Evolutionary conservation across 1,140 invertebrate genomes (phyloP).

Genomic region (Physella acuta): DNA sequence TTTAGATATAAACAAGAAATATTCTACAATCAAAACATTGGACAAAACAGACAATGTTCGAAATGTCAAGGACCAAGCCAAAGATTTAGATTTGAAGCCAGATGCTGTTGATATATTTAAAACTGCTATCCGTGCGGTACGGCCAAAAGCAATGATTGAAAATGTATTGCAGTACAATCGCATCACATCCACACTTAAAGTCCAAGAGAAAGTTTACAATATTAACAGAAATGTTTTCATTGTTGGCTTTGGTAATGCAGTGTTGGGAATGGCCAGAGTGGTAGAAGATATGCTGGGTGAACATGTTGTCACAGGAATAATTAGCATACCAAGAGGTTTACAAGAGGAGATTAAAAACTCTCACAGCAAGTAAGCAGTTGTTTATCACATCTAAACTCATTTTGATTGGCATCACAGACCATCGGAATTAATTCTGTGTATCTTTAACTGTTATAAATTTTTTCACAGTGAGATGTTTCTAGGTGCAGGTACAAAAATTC

Average conservation of each 20-base stretch:
- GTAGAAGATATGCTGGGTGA: constrained; percentile 70
- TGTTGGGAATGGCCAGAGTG: constrained; percentile 79
- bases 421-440: background rate
- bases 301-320: constrained; percentile 71
- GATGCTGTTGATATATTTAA: constrained; percentile 41
- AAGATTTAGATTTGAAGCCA: constrained; percentile 4
- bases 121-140: constrained; percentile 43
- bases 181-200: constrained; percentile 26
- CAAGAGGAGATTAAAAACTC: background rate
- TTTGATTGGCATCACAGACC: constrained; percentile 6
- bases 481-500: constrained; percentile 50
- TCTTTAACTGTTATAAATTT: too few species aligned
- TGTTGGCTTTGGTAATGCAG: constrained; percentile 92
- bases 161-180: constrained; percentile 35
- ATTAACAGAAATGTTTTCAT: constrained; percentile 63
- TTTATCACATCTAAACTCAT: too few species aligned
- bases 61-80: too few species aligned
- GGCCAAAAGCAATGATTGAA: constrained; percentile 48
- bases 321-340: constrained; percentile 75
- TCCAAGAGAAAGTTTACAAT: constrained; percentile 38
- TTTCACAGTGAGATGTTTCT: constrained; percentile 41
- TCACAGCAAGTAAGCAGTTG: background rate
- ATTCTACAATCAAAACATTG: too few species aligned
- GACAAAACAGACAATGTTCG: too few species aligned
- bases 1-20: too few species aligned